A percentile compares a stretch with the other conserved stretches of the same genome.
These are phyloP conservation scores for Pseudorhiza aurosa DNA, from an alignment of 30 jellyfish, hydroid and myxozoan species.

Conservation along the genomic window DNA sequence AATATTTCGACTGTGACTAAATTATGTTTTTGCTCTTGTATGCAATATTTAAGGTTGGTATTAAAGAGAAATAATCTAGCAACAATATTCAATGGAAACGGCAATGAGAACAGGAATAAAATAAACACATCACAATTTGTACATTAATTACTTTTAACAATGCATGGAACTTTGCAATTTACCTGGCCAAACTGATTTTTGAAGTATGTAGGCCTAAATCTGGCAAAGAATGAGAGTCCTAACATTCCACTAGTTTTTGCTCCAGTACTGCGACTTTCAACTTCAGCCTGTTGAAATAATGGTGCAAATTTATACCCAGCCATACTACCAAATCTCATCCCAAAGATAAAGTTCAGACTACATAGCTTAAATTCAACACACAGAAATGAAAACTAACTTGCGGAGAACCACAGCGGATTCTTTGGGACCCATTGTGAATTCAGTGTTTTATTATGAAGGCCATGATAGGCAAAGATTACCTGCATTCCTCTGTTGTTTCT, in stretches of 20 bases:
- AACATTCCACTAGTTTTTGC: neutral
- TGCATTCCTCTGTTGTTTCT: conserved; percentile 37
- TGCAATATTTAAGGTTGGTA: too few species aligned
- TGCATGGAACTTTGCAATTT: neutral
- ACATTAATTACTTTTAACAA: too few species aligned
- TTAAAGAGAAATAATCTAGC: too few species aligned
- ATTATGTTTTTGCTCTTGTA: too few species aligned
- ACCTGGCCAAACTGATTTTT: conserved; percentile 53
- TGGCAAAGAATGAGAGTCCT: conserved; percentile 21
- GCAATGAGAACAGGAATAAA: too few species aligned
- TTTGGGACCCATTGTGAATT: too few species aligned
- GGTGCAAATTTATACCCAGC: neutral
- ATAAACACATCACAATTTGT: too few species aligned
- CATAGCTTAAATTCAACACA: neutral
- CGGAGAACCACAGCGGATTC: neutral
- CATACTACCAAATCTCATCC: too few species aligned
- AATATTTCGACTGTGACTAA: too few species aligned
- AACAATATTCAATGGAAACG: too few species aligned
- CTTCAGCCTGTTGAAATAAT: conserved; percentile 13
- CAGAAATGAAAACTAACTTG: neutral
- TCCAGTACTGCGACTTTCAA: conserved; percentile 19
- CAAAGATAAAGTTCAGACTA: neutral
- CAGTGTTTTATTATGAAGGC: too few species aligned
- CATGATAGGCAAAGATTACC: too few species aligned
- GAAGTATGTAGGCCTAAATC: conserved; percentile 49